Evolutionary conservation across 2,797 vertebrate species (phyloP).

Genomic region (Rhinichthys osculus): DNA sequence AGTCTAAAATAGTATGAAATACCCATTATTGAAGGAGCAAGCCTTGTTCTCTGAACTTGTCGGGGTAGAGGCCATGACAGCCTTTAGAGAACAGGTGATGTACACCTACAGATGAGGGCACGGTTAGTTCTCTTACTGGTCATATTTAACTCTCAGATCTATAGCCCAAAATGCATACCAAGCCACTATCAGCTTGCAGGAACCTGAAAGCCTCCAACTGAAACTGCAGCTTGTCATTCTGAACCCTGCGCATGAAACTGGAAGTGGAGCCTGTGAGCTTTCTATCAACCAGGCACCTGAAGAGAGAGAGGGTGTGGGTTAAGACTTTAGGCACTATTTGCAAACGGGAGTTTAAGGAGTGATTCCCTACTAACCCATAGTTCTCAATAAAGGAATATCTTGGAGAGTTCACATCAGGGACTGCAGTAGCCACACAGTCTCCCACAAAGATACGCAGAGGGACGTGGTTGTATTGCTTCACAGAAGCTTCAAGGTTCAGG

Average conservation of each 20-base stretch:
- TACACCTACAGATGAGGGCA: conserved; percentile 59
- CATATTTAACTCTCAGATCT: conserved; percentile 25
- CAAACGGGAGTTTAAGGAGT: no score
- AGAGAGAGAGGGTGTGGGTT: neutral
- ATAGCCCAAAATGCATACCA: conserved; percentile 53
- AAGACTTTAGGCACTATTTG: neutral
- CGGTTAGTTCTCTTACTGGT: no score
- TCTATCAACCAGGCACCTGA: conserved; percentile 73
- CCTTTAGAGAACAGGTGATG: conserved; percentile 73
- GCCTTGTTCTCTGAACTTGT: conserved; percentile 64
- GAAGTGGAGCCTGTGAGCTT: conserved; percentile 63
- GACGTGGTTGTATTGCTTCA: no score
- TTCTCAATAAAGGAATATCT: conserved; percentile 69
- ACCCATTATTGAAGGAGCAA: conserved; percentile 70
- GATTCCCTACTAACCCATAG: conserved; percentile 67
- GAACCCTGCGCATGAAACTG: conserved; percentile 55
- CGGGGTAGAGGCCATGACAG: conserved; percentile 38
- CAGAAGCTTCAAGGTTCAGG: no score
- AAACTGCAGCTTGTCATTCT: conserved; percentile 66
- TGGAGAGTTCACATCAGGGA: conserved; percentile 50
- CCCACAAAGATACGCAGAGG: conserved; percentile 66
- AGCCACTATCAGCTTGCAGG: conserved; percentile 23
- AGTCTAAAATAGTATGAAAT: conserved; percentile 51
- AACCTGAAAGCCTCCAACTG: conserved; percentile 76
- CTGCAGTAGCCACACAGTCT: conserved; percentile 66